A percentile compares a stretch with the other conserved stretches of the same genome.
These are phyloP conservation scores for Chironomus striatipennis DNA, from an alignment of 1,140 invertebrate species.

Conservation along the genomic window DNA sequence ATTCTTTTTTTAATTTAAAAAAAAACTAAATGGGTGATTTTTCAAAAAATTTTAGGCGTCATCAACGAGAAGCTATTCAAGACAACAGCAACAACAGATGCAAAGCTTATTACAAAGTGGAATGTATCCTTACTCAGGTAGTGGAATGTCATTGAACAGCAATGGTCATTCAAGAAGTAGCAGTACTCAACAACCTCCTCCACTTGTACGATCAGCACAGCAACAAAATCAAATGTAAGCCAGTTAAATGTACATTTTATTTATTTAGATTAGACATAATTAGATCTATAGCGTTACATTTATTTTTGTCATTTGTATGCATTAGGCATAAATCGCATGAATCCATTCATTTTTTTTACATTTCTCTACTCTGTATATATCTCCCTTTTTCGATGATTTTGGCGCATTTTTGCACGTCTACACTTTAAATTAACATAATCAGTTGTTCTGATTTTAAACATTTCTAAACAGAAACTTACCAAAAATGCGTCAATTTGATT, in stretches of 20 bases:
- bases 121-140: conserved; percentile 21
- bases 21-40: neutral
- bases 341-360: no score
- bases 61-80: neutral
- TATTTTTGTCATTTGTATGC: conserved; percentile 19
- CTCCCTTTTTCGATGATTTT: no score
- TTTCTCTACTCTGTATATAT: no score
- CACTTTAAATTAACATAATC: no score
- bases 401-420: no score
- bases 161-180: neutral
- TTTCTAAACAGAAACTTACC: no score
- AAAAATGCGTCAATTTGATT: no score
- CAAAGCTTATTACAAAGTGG: conserved; percentile 4
- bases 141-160: neutral
- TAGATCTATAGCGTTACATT: neutral
- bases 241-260: neutral
- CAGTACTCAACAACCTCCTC: conserved; percentile 25
- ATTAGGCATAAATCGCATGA: neutral
- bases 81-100: conserved; percentile 1
- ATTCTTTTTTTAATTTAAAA: neutral
- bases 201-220: conserved; percentile 25
- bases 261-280: no score
- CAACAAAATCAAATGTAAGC: conserved; percentile 25
- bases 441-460: no score
- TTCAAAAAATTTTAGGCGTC: neutral